Evolutionary conservation across 92 coral and sea anemone species (phyloP), one percentile per base, ranked within the genome.

Genomic region (Epizoanthus fatuus): DNA sequence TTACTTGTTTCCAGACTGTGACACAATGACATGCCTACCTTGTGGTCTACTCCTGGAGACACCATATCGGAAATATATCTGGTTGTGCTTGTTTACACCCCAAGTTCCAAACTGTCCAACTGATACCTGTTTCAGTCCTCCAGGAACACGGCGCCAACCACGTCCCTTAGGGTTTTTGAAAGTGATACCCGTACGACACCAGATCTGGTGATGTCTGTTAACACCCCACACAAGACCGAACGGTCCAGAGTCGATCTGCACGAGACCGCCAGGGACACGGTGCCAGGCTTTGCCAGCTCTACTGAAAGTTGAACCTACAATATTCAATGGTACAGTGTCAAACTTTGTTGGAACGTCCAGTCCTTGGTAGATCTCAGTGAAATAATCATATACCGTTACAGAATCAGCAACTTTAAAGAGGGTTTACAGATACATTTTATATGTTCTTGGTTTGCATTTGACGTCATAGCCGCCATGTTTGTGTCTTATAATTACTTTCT

Each of bases 201-300:
- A 84, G 70, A 84, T 84, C 60, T 71, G 53, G 19, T 84, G 22
- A 47, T 39, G 12, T 44, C 37, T 73, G 69, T 60, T 84, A 44
- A 84, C 88, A 69, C 88, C 88, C 59, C 81, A 84, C 49, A 84
- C 81, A 8, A 84, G 16, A 72, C 88, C 72, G 17, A 39, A 57
- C n/a, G 69, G 63, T 17, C 88, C 88, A 4, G 88, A 84, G 70
- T 84, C 88, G 6, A 84, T 84, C 60, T 85, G 88, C 39, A 74
- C 63, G 44, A 86, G 72, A 12, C 69, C 62, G n/a, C 89, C 89
- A 6, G 84, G 74, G 35, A 86, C 54, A n/a, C 81, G 67, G 1
- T 25, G 22, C 89, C 89, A 86, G 0, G 76, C 6, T 19, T 35
- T 71, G 52, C 76, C 76, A 45, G 20, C 40, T 71, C 76, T 71